Evolutionary conservation across 1,140 invertebrate species (phyloP), one percentile per base, ranked within the genome.

Genomic region (Cylas formicarius): DNA sequence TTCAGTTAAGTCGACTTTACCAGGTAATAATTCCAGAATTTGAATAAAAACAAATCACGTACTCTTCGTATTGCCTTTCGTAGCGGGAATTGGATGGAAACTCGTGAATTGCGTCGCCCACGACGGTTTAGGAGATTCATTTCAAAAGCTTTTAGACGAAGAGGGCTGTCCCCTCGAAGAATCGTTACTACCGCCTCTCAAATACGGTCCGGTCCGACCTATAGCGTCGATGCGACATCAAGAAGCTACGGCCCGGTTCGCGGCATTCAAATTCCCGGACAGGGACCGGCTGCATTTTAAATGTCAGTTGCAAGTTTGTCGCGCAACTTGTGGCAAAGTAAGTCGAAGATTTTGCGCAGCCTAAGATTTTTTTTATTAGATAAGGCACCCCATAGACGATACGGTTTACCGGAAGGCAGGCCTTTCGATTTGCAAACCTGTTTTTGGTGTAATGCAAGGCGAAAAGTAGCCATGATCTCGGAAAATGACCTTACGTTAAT

Each of bases 221-320:
- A 59, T 60, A 10, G 44, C 50, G 7, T 67, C 74, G 8, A 75
- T 75, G 72, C 67, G 68, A 3, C 74, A 74, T 41, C 73, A 75
- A 56, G 72, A 76, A 43, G 74, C 74, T 9, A 37, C 67, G 40
- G 74, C 81, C 0, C 77, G 74, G 20, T 86, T 87, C 67, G 73
- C 78, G 8, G 83, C 82, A 4, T 87, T 87, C 54, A 85, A 85
- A 57, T 86, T 87, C 67, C 82, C 83, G 10, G 82, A 84, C 54
- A 67, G 81, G 48, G 79, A 81, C 36, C 75, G 77, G 38, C 63
- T 86, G 8, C 83, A 86, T 63, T 67, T 87, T 9, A 73, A 74
- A 32, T 77, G 81, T 72, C 68, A 72, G 42, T 61, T 82, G 53
- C 72, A 80, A 50, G 56, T 82, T 1, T 87, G 84, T 56, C 76